phyloP scores from a whole-genome alignment of 2,113 vertebrate genomes.

The Elgaria multicarinata region DNA sequence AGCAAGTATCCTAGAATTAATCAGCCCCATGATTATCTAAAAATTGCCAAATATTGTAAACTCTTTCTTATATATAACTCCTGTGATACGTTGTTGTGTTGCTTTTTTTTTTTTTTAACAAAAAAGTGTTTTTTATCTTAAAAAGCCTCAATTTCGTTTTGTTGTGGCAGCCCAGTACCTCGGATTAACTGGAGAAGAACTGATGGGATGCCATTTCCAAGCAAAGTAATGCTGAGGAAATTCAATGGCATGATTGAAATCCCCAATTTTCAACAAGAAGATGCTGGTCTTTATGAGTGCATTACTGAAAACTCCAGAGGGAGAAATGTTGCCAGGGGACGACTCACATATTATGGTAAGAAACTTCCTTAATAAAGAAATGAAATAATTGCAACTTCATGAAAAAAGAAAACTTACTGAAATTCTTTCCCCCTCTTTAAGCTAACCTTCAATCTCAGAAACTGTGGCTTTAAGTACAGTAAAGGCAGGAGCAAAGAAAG shows the following conservation, averaged over 20 bases:
- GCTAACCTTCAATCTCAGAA: background rate
- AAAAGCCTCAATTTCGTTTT: slow-evolving; percentile 29
- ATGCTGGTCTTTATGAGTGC: slow-evolving; percentile 91
- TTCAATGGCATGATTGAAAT: slow-evolving; percentile 92
- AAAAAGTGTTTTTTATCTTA: slow-evolving; percentile 35
- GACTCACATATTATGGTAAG: slow-evolving; percentile 93
- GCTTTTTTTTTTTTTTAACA: too few relatives aligned
- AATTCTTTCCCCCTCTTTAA: too few relatives aligned
- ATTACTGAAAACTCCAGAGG: slow-evolving; percentile 92
- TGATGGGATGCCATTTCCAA: slow-evolving; percentile 88
- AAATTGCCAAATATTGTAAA: background rate
- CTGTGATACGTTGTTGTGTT: background rate
- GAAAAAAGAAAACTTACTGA: background rate
- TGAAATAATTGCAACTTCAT: background rate
- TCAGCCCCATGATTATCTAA: background rate
- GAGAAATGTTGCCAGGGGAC: slow-evolving; percentile 89
- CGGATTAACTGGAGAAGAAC: slow-evolving; percentile 94
- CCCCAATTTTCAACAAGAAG: slow-evolving; percentile 92
- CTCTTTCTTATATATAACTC: background rate
- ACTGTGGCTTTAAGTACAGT: background rate
- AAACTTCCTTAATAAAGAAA: background rate
- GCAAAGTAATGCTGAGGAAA: slow-evolving; percentile 89
- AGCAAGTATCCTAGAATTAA: slow-evolving; percentile 24
- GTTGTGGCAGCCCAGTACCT: slow-evolving; percentile 86
- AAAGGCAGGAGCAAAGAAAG: background rate